Base-by-base conservation (phyloP, 1,140 invertebrate genomes). In the Aphelenchoides besseyi region DNA sequence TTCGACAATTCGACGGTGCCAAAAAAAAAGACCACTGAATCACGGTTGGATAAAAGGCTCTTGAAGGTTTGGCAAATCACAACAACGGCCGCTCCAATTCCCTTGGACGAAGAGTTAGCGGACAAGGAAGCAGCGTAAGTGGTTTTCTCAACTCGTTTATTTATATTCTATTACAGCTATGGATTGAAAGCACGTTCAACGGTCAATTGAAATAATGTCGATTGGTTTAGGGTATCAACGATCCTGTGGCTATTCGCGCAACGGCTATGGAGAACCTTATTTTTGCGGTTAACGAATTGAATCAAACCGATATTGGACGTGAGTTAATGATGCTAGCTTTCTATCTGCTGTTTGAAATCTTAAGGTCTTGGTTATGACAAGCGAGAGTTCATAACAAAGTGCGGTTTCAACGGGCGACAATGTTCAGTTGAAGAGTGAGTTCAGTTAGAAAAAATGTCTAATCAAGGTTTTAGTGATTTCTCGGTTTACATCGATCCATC, bases 331-430 rank as follows among this genome's bases (percentile, higher is more conserved):
- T n/a, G n/a, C n/a, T n/a, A n/a, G n/a, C n/a, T n/a, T n/a, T n/a
- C n/a, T n/a, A n/a, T n/a, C n/a, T n/a, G n/a, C n/a, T n/a, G n/a
- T n/a, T n/a, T n/a, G n/a, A n/a, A n/a, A n/a, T n/a, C n/a, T n/a
- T n/a, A n/a, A n/a, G n/a, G n/a, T 8, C 63, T 83, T 9, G 72
- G 81, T 1, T 83, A 83, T 64, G 67, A 69, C 32, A 84, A 83
- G 61, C 33, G 57, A n/a, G 81, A 83, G 61, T 83, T 83, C 68
- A 85, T 83, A 30, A 85, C 78, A 18, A 83, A 83, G 64, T 83
- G 81, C 63, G 82, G 80, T 41, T 83, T 83, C 68, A 84, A 83
- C 55, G 82, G 83, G 36, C 32, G 78, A 3, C 73, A 82, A 36
- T 83, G 81, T 57, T 73, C 79, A 37, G 72, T 83, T 16, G 83